Conservation (phyloP, 2,888 invertebrate genomes). For the Euplexia lucipara region DNA sequence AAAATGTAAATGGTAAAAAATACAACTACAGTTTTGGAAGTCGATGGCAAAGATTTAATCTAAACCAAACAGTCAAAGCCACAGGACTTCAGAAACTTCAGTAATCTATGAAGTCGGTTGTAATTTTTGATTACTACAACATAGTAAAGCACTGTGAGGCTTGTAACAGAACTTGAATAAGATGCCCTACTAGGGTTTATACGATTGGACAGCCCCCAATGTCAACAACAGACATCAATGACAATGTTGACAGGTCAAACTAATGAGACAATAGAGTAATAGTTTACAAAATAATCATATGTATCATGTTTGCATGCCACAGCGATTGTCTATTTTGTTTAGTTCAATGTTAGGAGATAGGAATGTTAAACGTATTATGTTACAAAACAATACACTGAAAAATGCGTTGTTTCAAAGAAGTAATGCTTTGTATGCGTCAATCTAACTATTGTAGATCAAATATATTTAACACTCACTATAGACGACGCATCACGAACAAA, state of each 20-base stretch:
- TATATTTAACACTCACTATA: too few species aligned
- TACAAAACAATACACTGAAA: constrained; percentile 61
- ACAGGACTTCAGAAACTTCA: too few species aligned
- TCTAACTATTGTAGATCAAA: constrained; percentile 28
- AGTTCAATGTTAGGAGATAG: constrained; percentile 57
- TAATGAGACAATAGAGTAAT: constrained; percentile 53
- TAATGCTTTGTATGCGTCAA: constrained; percentile 45
- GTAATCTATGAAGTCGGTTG: too few species aligned
- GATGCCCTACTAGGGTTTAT: constrained; percentile 64
- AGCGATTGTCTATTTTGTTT: constrained; percentile 57
- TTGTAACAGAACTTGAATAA: constrained; percentile 67
- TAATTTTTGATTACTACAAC: constrained; percentile 37
- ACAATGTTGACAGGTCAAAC: constrained; percentile 62
- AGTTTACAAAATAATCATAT: constrained; percentile 62
- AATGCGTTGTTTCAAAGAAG: constrained; percentile 49
- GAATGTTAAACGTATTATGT: constrained; percentile 62
- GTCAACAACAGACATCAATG: constrained; percentile 34
- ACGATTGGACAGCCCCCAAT: constrained; percentile 52
- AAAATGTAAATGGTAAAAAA: too few species aligned
- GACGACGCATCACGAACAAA: too few species aligned
- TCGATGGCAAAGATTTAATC: too few species aligned
- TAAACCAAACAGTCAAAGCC: too few species aligned
- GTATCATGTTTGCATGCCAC: constrained; percentile 56
- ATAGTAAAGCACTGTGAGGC: constrained; percentile 52
- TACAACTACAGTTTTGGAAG: too few species aligned